Base-by-base conservation (phyloP, 1,140 invertebrate species). In the Caenorhabditis brenneri region DNA sequence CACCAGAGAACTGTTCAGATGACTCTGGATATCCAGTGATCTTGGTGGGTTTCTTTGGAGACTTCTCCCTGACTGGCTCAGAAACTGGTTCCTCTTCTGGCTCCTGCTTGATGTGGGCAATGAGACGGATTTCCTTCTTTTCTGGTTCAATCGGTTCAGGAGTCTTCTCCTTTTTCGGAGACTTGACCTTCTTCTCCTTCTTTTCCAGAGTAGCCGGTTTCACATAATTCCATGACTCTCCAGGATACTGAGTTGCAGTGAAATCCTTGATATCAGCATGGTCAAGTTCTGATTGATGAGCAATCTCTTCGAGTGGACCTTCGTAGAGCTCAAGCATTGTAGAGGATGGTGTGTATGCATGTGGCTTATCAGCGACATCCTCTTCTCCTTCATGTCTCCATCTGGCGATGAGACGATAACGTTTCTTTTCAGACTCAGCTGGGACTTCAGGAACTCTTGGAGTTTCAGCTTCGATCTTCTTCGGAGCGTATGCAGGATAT, bases 281-380 rank as follows among this genome's bases (percentile, higher is more conserved):
- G 16, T 84, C 82, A 15, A 79, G 36, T n/a, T 79, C 53, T 65
- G 55, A 39, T 36, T 69, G 33, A 36, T 48, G 78, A 42, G 36
- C n/a, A 79, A 48, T 83, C 3, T 85, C 80, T 7, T 86, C 82
- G 7, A 86, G 31, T 22, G 74, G 82, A 27, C 85, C 85, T 0
- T 65, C 80, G 58, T 86, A 85, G n/a, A 46, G 27, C 1, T 51
- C 33, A 0, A 83, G 19, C n/a, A n/a, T n/a, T n/a, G n/a, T n/a
- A n/a, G n/a, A n/a, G 22, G 82, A 27, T 24, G 80, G n/a, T 27
- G n/a, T 27, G 49, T 86, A 86, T 19, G 51, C 9, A 16, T 80
- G 55, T 36, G 79, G 55, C 31, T 81, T 85, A 29, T 84, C 85
- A 15, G 85, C 83, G 48, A 81, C 58, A 16, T 86, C 85, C 49